phyloP scores from a whole-genome alignment of 2,797 vertebrate genomes.

The Podargus strigoides region DNA sequence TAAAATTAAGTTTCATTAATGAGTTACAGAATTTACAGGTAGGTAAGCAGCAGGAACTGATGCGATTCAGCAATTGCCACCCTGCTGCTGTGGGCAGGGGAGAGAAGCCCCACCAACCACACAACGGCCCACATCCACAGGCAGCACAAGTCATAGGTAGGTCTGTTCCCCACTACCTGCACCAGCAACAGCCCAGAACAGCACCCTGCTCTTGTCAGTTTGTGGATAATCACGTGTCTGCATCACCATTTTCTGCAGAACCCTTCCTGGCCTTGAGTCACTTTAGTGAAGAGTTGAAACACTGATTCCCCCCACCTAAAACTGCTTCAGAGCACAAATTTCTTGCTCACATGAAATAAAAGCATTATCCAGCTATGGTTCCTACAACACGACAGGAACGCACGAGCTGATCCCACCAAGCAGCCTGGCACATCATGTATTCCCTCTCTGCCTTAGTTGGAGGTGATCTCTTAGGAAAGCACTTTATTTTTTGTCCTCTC shows the following conservation, averaged over 20 bases:
- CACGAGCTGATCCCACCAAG: not conserved
- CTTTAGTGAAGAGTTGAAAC: not conserved
- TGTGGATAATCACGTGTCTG: rapidly evolving
- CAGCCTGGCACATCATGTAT: not conserved
- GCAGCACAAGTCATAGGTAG: no score
- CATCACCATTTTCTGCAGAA: rapidly evolving
- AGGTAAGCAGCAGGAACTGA: not conserved
- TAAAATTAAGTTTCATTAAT: not conserved
- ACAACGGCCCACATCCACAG: rapidly evolving
- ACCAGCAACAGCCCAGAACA: not conserved
- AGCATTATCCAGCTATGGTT: not conserved
- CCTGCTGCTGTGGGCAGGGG: no score
- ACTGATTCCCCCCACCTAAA: not conserved
- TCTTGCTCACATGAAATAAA: not conserved
- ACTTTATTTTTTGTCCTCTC: not conserved
- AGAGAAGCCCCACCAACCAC: not conserved
- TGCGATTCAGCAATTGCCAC: not conserved
- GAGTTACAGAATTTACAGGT: not conserved
- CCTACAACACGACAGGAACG: not conserved
- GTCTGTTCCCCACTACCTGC: no score
- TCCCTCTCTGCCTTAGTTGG: not conserved
- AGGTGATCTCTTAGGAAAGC: not conserved
- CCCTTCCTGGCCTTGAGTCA: not conserved
- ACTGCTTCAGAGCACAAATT: not conserved
- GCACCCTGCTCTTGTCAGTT: rapidly evolving